Base-by-base conservation (phyloP, 2,888 invertebrate species). In the Allophyes oxyacanthae region DNA sequence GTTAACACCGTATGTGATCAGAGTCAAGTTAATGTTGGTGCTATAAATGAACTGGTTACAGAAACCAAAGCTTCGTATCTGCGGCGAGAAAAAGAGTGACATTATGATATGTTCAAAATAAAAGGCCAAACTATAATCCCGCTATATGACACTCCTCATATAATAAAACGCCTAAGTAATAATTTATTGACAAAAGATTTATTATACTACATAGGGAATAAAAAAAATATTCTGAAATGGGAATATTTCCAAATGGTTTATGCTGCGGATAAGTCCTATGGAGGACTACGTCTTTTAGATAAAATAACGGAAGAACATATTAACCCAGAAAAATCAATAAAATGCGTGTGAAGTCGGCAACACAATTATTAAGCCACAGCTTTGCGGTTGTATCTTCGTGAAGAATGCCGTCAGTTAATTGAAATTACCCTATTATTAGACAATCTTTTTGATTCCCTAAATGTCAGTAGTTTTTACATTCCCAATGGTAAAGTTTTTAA, bases 151-250 rank as follows among this genome's bases (percentile, higher is more conserved):
- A 49, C 46, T 9, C 75, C 79, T 14, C 76, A 78, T 56, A 20
- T 77, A 7, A 34, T 79, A 13, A 78, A 79, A 59, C 77, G 76
- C 6, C 8, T 77, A 0, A 28, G 72, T 20, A 79, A 77, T 30
- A 75, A 75, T 56, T 42, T 72, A 1, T 6, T 74, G 6, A 73
- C 55, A 0, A 76, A 78, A 59, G 54, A 77, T 40, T 6, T 77
- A 8, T 37, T 8, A 6, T 77, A 72, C 42, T 49, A 52, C 1
- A 48, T 60, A 4, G 49, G 61, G 9, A 42, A 65, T 14, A 52
- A 63, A 43, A 34, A 48, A 40, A 75, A 78, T 64, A 40, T 50
- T 26, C 36, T 77, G 0, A 79, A 77, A 42, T 78, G 73, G 77
- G 64, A 75, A n/a, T 74, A 72, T 53, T 72, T 62, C 7, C 46